Evolutionary conservation across 2,888 invertebrate species (phyloP).

Genomic region (Beris chalybata): DNA sequence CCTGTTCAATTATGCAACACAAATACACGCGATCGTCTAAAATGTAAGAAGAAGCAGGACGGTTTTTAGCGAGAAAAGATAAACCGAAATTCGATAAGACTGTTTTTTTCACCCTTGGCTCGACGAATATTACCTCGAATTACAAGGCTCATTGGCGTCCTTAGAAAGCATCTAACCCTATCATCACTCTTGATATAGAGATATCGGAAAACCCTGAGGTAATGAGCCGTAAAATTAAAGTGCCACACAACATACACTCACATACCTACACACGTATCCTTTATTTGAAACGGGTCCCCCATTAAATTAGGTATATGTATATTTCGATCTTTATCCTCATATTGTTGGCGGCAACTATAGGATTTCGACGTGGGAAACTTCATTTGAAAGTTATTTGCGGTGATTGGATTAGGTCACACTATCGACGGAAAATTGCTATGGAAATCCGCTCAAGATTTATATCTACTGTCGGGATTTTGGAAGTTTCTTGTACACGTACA

Average conservation of each 20-base stretch:
- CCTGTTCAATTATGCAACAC: too few relatives aligned
- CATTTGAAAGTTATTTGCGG: conserved; percentile 9
- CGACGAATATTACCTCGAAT: conserved; percentile 5
- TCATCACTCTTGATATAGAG: conserved; percentile 31
- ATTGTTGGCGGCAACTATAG: not conserved
- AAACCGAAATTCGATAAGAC: too few relatives aligned
- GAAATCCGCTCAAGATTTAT: conserved; percentile 20
- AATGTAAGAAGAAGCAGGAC: too few relatives aligned
- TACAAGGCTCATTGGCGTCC: conserved; percentile 27
- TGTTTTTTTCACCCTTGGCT: too few relatives aligned
- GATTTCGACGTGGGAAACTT: not conserved
- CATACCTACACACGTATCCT: not conserved
- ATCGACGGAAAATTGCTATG: conserved; percentile 17
- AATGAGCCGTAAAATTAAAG: conserved; percentile 36
- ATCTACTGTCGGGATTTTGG: not conserved
- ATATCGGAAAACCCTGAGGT: conserved; percentile 26
- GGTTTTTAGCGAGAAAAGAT: too few relatives aligned
- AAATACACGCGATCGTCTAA: too few relatives aligned
- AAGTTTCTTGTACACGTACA: conserved; percentile 12
- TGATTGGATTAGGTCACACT: conserved; percentile 23
- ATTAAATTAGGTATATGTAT: not conserved
- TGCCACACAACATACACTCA: conserved; percentile 14
- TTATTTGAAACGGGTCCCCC: not conserved
- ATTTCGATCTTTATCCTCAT: conserved; percentile 7
- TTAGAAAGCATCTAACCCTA: conserved; percentile 20